phyloP scores from a whole-genome alignment of 2,113 vertebrate genomes.

The Polyodon spathula region DNA sequence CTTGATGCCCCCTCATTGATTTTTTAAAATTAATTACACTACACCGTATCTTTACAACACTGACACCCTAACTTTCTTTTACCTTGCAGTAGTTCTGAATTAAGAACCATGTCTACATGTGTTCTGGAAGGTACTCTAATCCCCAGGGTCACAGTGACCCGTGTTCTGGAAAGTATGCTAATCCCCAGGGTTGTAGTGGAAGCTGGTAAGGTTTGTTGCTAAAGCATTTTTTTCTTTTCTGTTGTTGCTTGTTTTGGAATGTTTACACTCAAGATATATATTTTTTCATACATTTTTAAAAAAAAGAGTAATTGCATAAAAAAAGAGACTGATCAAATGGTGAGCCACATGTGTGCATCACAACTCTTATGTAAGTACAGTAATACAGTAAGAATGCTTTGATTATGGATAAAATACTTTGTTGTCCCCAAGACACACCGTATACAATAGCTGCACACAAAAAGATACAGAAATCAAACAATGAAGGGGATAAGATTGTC shows the following conservation, averaged over 20 bases:
- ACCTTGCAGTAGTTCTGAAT: no score
- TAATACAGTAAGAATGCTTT: conserved; percentile 28
- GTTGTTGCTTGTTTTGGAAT: conserved; percentile 36
- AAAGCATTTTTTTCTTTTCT: conserved; percentile 35
- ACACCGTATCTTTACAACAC: no score
- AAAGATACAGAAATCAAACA: conserved; percentile 35
- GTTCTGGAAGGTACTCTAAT: neutral
- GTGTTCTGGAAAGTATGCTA: no score
- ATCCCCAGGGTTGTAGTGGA: no score
- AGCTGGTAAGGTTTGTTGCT: conserved; percentile 25
- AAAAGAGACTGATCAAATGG: conserved; percentile 36
- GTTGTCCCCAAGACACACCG: conserved; percentile 30
- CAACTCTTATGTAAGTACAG: conserved; percentile 23
- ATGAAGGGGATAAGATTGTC: conserved; percentile 17
- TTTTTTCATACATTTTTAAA: no score
- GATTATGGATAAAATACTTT: conserved; percentile 45
- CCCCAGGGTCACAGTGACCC: no score
- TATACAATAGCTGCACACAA: conserved; percentile 34
- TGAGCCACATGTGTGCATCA: conserved; percentile 25
- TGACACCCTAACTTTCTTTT: no score
- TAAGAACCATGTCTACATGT: no score
- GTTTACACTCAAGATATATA: no score
- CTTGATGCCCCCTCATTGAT: no score
- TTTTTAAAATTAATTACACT: no score
- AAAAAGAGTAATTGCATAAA: conserved; percentile 42